Evolutionary conservation across 2,113 vertebrate genomes (phyloP).

Genomic region (Sprattus sprattus): DNA sequence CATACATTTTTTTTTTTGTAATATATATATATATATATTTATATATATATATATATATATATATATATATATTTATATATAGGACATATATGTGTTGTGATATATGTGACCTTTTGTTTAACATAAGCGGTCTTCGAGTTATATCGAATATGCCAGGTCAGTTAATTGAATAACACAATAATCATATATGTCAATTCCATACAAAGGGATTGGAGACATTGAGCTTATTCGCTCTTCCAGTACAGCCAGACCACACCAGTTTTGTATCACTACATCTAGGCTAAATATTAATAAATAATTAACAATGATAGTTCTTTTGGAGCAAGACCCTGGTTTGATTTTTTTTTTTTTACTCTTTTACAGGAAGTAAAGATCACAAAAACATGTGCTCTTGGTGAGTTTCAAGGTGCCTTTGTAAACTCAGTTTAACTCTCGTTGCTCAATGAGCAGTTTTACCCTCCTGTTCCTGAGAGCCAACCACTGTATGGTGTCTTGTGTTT

Average conservation of each 20-base stretch:
- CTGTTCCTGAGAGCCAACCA: constrained; percentile 55
- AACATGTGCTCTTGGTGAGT: constrained; percentile 72
- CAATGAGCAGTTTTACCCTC: constrained; percentile 15
- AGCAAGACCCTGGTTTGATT: constrained; percentile 77
- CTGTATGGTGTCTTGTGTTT: constrained; percentile 63
- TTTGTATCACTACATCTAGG: constrained; percentile 66
- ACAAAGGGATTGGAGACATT: constrained; percentile 60
- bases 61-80: constrained; percentile 60
- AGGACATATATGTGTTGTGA: constrained; percentile 66
- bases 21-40: constrained; percentile 63
- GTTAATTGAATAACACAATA: constrained; percentile 55
- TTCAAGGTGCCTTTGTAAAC: constrained; percentile 79
- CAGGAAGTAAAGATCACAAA: constrained; percentile 73
- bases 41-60: constrained; percentile 63
- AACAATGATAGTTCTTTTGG: constrained; percentile 68
- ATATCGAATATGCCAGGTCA: constrained; percentile 60
- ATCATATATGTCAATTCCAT: constrained; percentile 75
- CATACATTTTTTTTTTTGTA: constrained; percentile 37
- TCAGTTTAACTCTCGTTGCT: constrained; percentile 56
- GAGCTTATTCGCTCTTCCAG: constrained; percentile 67
- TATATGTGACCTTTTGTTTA: constrained; percentile 61
- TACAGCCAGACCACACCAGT: constrained; percentile 72
- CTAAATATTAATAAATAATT: constrained; percentile 74
- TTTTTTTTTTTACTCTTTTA: constrained; percentile 38
- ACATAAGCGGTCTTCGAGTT: constrained; percentile 59